Percentiles rank a stretch among this genome's conserved stretches.
These are phyloP conservation scores for Barbus barbus DNA, from an alignment of 2,113 vertebrate species.

Conservation along the genomic window DNA sequence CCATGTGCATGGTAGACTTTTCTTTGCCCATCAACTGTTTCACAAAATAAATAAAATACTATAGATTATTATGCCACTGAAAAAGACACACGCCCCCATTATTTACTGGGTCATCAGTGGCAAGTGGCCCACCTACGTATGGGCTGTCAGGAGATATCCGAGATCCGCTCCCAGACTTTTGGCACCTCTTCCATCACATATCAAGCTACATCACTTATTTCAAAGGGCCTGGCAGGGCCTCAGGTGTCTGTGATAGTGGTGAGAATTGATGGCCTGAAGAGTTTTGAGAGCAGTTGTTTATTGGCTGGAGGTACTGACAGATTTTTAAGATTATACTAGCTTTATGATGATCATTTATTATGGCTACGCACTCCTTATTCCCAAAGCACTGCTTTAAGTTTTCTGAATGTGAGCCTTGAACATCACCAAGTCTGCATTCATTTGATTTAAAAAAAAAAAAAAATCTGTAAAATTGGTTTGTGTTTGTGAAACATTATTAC, in stretches of 20 bases:
- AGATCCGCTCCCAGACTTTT: background rate
- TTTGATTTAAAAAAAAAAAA: too few relatives aligned
- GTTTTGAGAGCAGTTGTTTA: background rate
- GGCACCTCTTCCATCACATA: constrained; percentile 1
- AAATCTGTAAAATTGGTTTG: too few relatives aligned
- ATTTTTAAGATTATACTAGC: constrained; percentile 18
- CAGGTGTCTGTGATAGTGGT: constrained; percentile 1
- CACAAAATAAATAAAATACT: background rate
- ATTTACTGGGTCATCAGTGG: constrained; percentile 7
- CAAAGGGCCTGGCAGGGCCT: background rate
- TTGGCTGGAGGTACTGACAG: constrained; percentile 9
- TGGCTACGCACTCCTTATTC: too few relatives aligned
- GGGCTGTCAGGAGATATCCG: too few relatives aligned
- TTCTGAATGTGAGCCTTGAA: too few relatives aligned
- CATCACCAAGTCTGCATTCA: too few relatives aligned
- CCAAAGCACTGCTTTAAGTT: too few relatives aligned
- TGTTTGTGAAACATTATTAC: too few relatives aligned
- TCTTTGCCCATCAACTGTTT: background rate
- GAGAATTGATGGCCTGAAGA: constrained; percentile 9
- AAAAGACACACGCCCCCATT: background rate
- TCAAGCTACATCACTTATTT: background rate
- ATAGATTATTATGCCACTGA: background rate
- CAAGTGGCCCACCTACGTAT: too few relatives aligned
- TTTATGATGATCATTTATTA: background rate
- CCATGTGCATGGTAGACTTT: background rate